Evolutionary conservation across 2,113 vertebrate genomes (phyloP), one percentile per base, ranked within the genome.

Genomic region (Theristicus caerulescens): DNA sequence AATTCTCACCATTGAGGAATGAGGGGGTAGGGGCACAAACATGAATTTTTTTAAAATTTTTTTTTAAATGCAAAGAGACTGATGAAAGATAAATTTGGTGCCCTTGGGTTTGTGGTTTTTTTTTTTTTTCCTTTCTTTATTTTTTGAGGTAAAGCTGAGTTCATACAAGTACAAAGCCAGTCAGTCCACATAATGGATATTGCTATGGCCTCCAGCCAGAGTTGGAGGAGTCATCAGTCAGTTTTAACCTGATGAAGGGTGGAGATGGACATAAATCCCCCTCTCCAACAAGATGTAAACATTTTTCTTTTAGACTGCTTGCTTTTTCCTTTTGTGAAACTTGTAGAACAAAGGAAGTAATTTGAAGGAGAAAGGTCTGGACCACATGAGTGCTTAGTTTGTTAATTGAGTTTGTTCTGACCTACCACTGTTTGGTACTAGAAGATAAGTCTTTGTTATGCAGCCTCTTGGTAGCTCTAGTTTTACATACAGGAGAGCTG

Each of bases 21-120:
- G 16, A 0, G 1, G 3, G 16, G 10, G 1, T 12, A 42, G 51
- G 18, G 10, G 13, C 9, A 61, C 7, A 86, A 65, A 15, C 4
- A 2, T 17, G 5, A 5, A 5, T 5, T 29, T 26, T 71, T 22
- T 22, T 6, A 38, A 38, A 38, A 38, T 8, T 8, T 27, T 38
- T 77, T 49, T 82, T 78, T 34, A 1, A 55, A 40, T 61, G 10
- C 8, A 27, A 57, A 64, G 19, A 42, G 15, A 38, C 27, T 4
- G 1, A 9, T 42, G 13, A 47, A 82, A 69, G 36, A 64, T 24
- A 27, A 49, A 57, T 49, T 46, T 78, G 11, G 3, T 61, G 3
- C 10, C 80, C 24, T 74, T 34, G 25, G 9, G 13, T 57, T 78
- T 72, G 27, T 42, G 12, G 11, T 11, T 51, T 55, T 26, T 10